These are phyloP conservation scores for Halesus radiatus DNA, from an alignment of 1,140 invertebrate genomes.

Conservation along the genomic window DNA sequence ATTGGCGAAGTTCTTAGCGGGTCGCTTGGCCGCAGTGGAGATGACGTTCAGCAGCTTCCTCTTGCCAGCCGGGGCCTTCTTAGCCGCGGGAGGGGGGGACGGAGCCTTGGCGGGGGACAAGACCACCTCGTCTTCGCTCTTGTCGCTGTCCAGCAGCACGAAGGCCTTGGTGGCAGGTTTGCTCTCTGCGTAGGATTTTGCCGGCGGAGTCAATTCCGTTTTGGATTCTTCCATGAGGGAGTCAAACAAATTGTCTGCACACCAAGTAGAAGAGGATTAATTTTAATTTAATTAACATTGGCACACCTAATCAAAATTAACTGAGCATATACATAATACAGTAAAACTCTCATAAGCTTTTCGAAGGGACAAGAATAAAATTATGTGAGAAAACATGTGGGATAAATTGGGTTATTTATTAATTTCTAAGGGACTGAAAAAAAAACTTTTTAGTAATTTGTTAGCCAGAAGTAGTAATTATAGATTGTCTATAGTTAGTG, in stretches of 20 bases:
- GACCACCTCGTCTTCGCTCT: conserved; percentile 18
- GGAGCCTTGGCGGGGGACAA: conserved; percentile 43
- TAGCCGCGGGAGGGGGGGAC: conserved; percentile 56
- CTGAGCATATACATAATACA: too few species aligned
- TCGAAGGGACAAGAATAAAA: too few species aligned
- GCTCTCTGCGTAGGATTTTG: background rate
- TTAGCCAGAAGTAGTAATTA: too few species aligned
- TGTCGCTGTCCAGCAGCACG: conserved; percentile 63
- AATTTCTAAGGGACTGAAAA: too few species aligned
- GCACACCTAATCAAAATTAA: too few species aligned
- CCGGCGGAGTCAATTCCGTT: conserved; percentile 12
- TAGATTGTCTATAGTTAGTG: too few species aligned
- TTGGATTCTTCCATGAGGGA: conserved; percentile 66
- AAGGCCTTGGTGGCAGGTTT: conserved; percentile 57
- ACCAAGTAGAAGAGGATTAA: conserved; percentile 16
- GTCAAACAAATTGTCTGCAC: conserved; percentile 68
- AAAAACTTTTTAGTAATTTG: too few species aligned
- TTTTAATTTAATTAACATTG: too few species aligned
- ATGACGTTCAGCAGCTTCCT: conserved; percentile 62
- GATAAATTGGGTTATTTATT: too few species aligned
- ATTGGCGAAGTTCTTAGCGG: conserved; percentile 60
- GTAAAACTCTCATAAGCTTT: too few species aligned
- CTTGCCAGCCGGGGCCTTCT: conserved; percentile 62
- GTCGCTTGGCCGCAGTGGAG: conserved; percentile 62
- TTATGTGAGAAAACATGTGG: too few species aligned